These are phyloP conservation scores for Cryptomyrus ogoouensis DNA, from an alignment of 2,113 vertebrate genomes.

Conservation along the genomic window DNA sequence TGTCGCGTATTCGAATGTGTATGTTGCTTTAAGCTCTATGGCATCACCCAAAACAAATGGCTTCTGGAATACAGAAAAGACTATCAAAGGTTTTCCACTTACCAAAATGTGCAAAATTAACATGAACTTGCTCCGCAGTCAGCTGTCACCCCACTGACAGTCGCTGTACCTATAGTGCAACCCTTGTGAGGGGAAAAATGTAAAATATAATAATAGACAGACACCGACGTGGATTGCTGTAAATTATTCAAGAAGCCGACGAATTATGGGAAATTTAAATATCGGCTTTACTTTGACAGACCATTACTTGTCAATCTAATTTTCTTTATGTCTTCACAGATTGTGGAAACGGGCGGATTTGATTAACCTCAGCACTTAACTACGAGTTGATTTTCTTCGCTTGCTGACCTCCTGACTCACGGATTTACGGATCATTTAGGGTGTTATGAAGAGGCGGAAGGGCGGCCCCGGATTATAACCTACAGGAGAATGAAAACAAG, in stretches of 20 bases:
- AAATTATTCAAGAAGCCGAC: background rate
- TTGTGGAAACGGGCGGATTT: slow-evolving; percentile 16
- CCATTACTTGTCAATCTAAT: background rate
- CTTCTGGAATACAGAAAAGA: background rate
- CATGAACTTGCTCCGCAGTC: background rate
- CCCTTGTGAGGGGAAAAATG: background rate
- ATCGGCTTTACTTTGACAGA: background rate
- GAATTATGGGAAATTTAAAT: background rate
- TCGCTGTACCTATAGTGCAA: background rate
- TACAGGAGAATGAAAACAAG: slow-evolving; percentile 18
- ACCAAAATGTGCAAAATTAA: background rate
- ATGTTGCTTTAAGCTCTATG: background rate
- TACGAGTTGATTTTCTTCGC: slow-evolving; percentile 9
- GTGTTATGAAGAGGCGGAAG: background rate
- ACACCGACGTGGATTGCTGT: background rate
- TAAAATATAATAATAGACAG: background rate
- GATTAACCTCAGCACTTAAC: slow-evolving; percentile 26
- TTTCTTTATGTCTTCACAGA: slow-evolving; percentile 16
- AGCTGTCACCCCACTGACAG: background rate
- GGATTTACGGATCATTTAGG: background rate
- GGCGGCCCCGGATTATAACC: background rate
- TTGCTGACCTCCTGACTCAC: slow-evolving; percentile 20
- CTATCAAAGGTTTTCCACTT: background rate
- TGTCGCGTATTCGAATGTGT: background rate
- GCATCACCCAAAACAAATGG: background rate